Percentiles rank a stretch among this genome's conserved stretches.
Evolutionary conservation across 2,797 vertebrate species (phyloP).

Genomic region (Sternarchorhynchus goeldii): DNA sequence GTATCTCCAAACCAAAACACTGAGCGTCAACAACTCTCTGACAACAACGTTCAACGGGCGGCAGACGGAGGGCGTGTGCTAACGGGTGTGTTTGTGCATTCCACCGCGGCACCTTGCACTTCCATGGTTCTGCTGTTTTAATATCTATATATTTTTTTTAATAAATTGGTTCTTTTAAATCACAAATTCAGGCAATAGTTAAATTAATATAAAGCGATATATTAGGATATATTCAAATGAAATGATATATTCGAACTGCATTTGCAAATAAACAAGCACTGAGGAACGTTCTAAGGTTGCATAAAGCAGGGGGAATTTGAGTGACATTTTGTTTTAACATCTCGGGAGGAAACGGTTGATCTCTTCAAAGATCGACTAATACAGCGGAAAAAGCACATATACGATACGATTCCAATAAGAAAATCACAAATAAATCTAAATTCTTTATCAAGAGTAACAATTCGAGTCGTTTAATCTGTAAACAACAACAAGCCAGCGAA

Average conservation of each 20-base stretch:
- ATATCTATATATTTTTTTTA: slow-evolving; percentile 13
- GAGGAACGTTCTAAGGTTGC: too few relatives aligned
- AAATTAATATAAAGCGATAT: too few relatives aligned
- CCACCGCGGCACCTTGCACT: slow-evolving; percentile 72
- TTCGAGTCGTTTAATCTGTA: not conserved
- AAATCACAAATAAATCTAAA: not conserved
- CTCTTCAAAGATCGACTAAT: too few relatives aligned
- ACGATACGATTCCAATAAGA: not conserved
- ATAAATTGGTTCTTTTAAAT: not conserved
- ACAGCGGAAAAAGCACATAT: too few relatives aligned
- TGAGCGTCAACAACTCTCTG: slow-evolving; percentile 61
- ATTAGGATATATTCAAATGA: too few relatives aligned
- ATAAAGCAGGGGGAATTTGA: too few relatives aligned
- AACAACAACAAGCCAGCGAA: slow-evolving; percentile 10
- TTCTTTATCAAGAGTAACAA: too few relatives aligned
- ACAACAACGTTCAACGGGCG: slow-evolving; percentile 61
- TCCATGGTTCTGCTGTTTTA: slow-evolving; percentile 47
- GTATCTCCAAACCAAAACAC: slow-evolving; percentile 32
- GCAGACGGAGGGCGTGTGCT: slow-evolving; percentile 66
- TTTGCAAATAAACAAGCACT: too few relatives aligned
- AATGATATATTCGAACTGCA: too few relatives aligned
- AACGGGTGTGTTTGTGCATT: slow-evolving; percentile 75
- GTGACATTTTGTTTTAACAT: too few relatives aligned
- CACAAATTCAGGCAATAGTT: too few relatives aligned
- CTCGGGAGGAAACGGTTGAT: too few relatives aligned